Evolutionary conservation across 1,140 invertebrate genomes (phyloP).

Genomic region (Mamestra configurata): DNA sequence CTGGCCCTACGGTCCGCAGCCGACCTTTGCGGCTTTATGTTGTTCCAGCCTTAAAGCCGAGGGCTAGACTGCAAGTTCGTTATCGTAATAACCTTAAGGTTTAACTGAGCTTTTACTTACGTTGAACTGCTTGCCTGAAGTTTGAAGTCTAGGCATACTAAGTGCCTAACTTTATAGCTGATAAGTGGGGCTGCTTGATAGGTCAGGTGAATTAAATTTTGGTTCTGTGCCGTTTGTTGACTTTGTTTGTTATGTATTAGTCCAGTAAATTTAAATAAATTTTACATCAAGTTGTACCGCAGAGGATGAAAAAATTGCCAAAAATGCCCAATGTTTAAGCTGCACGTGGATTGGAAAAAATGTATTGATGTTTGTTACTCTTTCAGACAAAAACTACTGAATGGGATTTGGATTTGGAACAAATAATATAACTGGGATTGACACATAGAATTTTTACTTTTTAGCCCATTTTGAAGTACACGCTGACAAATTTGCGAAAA

Average conservation of each 20-base stretch:
- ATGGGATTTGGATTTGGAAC: too few relatives aligned
- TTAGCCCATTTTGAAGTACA: too few relatives aligned
- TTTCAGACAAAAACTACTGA: too few relatives aligned
- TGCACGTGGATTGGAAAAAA: too few relatives aligned
- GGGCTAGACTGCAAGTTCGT: conserved; percentile 13
- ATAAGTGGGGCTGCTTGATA: background rate
- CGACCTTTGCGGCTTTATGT: conserved; percentile 28
- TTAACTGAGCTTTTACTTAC: conserved; percentile 9
- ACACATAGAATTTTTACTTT: too few relatives aligned
- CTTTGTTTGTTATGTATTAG: background rate
- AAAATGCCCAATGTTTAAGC: too few relatives aligned
- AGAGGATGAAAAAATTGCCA: too few relatives aligned
- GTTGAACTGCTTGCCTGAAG: background rate
- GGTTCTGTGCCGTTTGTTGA: background rate
- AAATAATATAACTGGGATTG: too few relatives aligned
- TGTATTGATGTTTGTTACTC: too few relatives aligned
- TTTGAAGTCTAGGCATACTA: conserved; percentile 8
- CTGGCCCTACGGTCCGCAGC: background rate
- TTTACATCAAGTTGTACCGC: too few relatives aligned
- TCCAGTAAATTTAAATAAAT: too few relatives aligned
- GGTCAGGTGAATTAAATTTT: background rate
- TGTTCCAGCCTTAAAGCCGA: conserved; percentile 1
- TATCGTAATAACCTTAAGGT: conserved; percentile 35
- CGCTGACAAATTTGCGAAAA: too few relatives aligned
- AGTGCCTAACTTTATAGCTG: background rate